These are phyloP conservation scores for Apostichopus leukothele DNA, from an alignment of 53 echinoderm and acorn worm genomes.

Conservation along the genomic window DNA sequence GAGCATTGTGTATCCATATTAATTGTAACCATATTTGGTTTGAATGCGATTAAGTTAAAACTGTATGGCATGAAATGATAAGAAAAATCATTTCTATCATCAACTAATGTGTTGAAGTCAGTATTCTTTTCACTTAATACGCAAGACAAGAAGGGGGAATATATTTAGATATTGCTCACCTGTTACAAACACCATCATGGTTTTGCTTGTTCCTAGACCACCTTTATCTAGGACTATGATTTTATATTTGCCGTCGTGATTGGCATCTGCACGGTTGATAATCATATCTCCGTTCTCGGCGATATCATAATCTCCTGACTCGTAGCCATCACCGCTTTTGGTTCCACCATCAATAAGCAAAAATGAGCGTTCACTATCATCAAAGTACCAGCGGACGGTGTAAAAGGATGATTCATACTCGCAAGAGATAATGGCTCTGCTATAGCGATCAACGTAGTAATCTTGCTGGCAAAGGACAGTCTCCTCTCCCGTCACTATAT, in stretches of 20 bases:
- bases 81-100: too few relatives aligned
- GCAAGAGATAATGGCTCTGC: not conserved
- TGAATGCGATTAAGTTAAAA: too few relatives aligned
- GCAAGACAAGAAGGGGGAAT: too few relatives aligned
- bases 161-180: too few relatives aligned
- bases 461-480: not conserved
- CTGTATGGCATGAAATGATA: too few relatives aligned
- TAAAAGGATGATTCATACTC: not conserved
- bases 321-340: conserved; percentile 14
- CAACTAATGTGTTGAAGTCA: too few relatives aligned
- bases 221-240: not conserved
- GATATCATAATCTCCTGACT: conserved; percentile 5
- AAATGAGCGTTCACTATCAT: not conserved
- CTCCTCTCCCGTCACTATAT: not conserved
- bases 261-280: not conserved
- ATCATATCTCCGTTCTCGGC: not conserved
- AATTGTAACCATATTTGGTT: too few relatives aligned
- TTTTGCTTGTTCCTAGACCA: not conserved
- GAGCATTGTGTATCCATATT: too few relatives aligned
- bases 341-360: conserved; percentile 12
- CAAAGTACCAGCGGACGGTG: conserved; percentile 16
- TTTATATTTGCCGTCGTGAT: conserved; percentile 1
- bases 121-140: too few relatives aligned
- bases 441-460: not conserved
- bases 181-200: not conserved